These are phyloP conservation scores for Crocallis elinguaria DNA, from an alignment of 2,888 invertebrate genomes.

Conservation along the genomic window DNA sequence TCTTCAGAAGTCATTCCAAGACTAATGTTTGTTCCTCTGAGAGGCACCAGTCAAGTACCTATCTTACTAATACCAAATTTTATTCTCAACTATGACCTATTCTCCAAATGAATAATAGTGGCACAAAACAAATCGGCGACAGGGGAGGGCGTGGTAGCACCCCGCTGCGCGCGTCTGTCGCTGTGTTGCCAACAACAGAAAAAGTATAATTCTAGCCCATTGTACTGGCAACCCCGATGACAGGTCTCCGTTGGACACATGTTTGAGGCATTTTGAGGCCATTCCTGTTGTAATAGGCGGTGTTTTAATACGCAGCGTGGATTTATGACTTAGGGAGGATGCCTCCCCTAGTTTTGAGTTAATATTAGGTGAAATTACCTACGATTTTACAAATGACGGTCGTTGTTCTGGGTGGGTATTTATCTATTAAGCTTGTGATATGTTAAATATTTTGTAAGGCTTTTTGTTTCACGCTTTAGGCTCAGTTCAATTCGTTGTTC, in stretches of 20 bases:
- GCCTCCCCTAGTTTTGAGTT: slow-evolving; percentile 58
- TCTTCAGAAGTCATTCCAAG: no score
- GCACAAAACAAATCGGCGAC: slow-evolving; percentile 78
- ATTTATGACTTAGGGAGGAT: slow-evolving; percentile 71
- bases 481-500: no score
- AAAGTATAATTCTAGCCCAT: slow-evolving; percentile 76
- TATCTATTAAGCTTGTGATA: slow-evolving; percentile 45
- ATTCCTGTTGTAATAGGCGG: slow-evolving; percentile 80
- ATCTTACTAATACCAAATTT: background rate
- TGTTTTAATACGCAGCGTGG: slow-evolving; percentile 76
- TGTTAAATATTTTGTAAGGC: background rate
- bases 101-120: slow-evolving; percentile 72
- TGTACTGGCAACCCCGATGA: slow-evolving; percentile 81
- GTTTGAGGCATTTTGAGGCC: slow-evolving; percentile 82
- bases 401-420: slow-evolving; percentile 40
- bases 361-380: slow-evolving; percentile 61
- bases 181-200: slow-evolving; percentile 78
- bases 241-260: slow-evolving; percentile 83
- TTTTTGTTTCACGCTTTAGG: no score
- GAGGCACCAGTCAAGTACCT: background rate
- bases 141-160: slow-evolving; percentile 74
- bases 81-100: slow-evolving; percentile 38
- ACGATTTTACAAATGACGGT: slow-evolving; percentile 40
- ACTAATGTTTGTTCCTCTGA: background rate
- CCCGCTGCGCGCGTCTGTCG: slow-evolving; percentile 82